Conservation (phyloP, 2,797 vertebrate genomes). For the Heteromormyrus szaboi region DNA sequence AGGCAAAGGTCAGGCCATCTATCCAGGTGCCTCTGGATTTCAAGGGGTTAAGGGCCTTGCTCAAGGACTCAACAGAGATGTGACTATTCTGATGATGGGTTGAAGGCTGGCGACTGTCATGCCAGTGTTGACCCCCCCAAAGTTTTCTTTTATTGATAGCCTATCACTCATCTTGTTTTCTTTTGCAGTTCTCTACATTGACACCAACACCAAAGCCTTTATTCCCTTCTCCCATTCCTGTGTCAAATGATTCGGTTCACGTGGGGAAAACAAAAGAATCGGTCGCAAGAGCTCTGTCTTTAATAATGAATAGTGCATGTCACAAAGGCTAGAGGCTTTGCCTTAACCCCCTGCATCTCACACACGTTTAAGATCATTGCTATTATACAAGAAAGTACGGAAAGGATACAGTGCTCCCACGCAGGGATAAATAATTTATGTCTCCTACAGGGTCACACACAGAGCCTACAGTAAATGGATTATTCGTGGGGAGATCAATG, state of each 20-base stretch:
- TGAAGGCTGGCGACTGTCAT: background rate
- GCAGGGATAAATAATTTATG: constrained; percentile 60
- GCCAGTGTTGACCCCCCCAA: background rate
- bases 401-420: constrained; percentile 49
- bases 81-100: background rate
- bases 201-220: background rate
- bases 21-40: background rate
- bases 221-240: background rate
- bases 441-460: constrained; percentile 58
- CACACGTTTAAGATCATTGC: constrained; percentile 29
- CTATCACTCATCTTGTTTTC: background rate
- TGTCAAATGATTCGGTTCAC: background rate
- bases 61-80: background rate
- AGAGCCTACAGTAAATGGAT: constrained; percentile 59
- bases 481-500: constrained; percentile 65
- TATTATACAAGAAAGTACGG: background rate
- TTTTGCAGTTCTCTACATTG: background rate
- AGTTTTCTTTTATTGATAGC: background rate
- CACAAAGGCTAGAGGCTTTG: constrained; percentile 42
- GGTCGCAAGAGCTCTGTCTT: constrained; percentile 33
- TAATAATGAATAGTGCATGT: constrained; percentile 59
- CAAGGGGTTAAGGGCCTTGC: background rate
- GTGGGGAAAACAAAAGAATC: background rate
- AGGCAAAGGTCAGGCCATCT: background rate
- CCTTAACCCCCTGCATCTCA: constrained; percentile 30